Evolutionary conservation across 2,113 vertebrate genomes (phyloP).

Genomic region (Procavia capensis): DNA sequence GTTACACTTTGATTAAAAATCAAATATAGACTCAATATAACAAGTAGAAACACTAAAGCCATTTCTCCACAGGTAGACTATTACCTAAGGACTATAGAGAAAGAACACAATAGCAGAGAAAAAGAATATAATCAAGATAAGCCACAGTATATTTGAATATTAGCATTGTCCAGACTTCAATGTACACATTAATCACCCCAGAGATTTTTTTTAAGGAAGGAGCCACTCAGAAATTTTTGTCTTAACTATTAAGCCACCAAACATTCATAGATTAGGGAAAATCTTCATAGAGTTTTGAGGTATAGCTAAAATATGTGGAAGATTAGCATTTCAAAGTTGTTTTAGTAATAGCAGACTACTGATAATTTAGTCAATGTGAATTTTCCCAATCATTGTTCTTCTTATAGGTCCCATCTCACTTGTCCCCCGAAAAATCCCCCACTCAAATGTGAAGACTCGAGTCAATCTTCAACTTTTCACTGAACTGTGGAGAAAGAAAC

Average conservation of each 20-base stretch:
- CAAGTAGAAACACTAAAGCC: background rate
- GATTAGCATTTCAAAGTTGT: background rate
- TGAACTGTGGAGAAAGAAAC: background rate
- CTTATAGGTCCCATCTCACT: background rate
- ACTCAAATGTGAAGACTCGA: background rate
- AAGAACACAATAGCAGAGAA: background rate
- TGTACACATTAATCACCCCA: background rate
- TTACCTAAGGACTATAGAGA: slow-evolving; percentile 24
- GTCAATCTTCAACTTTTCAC: background rate
- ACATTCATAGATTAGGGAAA: background rate
- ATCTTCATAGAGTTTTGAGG: background rate
- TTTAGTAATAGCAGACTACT: background rate
- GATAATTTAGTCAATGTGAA: background rate
- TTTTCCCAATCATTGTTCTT: background rate
- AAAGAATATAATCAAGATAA: background rate
- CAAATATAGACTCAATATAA: slow-evolving; percentile 33
- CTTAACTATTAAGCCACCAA: background rate
- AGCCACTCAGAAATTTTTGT: background rate
- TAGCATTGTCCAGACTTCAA: background rate
- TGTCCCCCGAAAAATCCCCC: background rate
- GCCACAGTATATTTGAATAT: background rate
- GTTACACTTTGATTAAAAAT: slow-evolving; percentile 57
- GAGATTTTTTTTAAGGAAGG: background rate
- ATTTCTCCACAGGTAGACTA: background rate
- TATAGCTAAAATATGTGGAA: background rate